These are phyloP conservation scores for Drosophila affinis DNA, from an alignment of 2,888 invertebrate genomes.

Conservation along the genomic window DNA sequence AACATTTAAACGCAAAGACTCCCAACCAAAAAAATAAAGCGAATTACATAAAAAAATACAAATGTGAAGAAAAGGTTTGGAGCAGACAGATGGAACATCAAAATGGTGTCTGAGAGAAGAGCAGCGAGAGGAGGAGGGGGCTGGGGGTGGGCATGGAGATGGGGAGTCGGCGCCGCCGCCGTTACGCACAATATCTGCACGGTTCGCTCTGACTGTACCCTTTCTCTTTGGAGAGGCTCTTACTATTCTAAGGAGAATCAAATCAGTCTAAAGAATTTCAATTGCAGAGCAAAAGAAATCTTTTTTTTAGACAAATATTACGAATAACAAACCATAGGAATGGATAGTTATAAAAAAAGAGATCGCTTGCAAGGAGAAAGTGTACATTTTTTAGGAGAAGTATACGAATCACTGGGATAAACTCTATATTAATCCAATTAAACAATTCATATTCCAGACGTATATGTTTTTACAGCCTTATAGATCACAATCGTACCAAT, in stretches of 20 bases:
- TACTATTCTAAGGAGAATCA: neutral
- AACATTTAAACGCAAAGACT: constrained; percentile 55
- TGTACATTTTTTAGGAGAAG: too few relatives aligned
- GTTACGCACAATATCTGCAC: constrained; percentile 57
- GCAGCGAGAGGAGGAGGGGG: constrained; percentile 21
- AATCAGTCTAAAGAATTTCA: too few relatives aligned
- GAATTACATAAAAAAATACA: constrained; percentile 64
- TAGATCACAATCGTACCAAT: too few relatives aligned
- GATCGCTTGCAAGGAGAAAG: too few relatives aligned
- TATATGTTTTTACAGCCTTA: too few relatives aligned
- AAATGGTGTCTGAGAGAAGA: constrained; percentile 44
- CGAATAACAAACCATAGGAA: too few relatives aligned
- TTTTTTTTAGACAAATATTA: too few relatives aligned
- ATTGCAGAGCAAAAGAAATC: neutral
- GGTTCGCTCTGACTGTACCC: constrained; percentile 13
- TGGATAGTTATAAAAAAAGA: too few relatives aligned
- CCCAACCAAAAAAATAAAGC: constrained; percentile 15
- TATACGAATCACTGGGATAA: too few relatives aligned
- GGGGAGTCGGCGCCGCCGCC: constrained; percentile 6
- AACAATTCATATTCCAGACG: too few relatives aligned
- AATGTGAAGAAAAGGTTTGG: constrained; percentile 27
- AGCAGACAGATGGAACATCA: constrained; percentile 52
- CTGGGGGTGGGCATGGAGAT: neutral
- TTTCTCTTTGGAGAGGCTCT: neutral
- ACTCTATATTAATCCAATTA: too few relatives aligned